phyloP scores from a whole-genome alignment of 2,888 invertebrate species.

The Noctua pronuba region DNA sequence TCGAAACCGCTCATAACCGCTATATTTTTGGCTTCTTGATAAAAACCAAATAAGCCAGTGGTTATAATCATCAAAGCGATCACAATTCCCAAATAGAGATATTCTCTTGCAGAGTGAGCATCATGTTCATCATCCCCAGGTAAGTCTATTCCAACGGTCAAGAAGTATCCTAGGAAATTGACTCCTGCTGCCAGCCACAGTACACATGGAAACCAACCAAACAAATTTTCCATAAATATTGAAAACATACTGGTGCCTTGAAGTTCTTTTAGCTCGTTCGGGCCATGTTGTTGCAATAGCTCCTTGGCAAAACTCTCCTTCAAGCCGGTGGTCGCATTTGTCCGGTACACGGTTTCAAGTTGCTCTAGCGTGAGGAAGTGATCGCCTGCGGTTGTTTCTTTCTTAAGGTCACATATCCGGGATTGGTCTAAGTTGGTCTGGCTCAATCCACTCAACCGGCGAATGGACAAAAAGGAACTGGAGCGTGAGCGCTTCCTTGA shows the following conservation, averaged over 20 bases:
- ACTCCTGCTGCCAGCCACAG: constrained; percentile 92
- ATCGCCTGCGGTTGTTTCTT: constrained; percentile 84
- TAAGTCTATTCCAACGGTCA: constrained; percentile 45
- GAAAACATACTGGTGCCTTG: constrained; percentile 91
- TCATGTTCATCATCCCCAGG: constrained; percentile 59
- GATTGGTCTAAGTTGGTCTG: constrained; percentile 66
- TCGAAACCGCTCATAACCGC: constrained; percentile 96
- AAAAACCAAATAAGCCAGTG: constrained; percentile 90
- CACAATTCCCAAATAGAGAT: constrained; percentile 84
- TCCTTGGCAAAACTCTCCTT: constrained; percentile 89
- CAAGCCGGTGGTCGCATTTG: constrained; percentile 88
- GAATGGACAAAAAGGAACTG: constrained; percentile 65
- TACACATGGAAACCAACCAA: constrained; percentile 93
- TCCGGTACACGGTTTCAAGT: constrained; percentile 84
- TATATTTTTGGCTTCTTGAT: constrained; percentile 92
- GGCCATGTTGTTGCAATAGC: constrained; percentile 89
- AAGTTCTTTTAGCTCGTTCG: constrained; percentile 91
- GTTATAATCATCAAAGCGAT: constrained; percentile 83
- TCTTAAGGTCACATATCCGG: constrained; percentile 79
- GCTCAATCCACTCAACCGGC: constrained; percentile 67
- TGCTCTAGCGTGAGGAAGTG: constrained; percentile 85
- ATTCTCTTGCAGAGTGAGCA: constrained; percentile 80
- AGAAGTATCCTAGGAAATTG: constrained; percentile 90
- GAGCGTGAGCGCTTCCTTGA: not conserved
- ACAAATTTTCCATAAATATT: constrained; percentile 92